Base-by-base conservation (phyloP, 2,888 invertebrate genomes). In the Odontothrips loti region DNA sequence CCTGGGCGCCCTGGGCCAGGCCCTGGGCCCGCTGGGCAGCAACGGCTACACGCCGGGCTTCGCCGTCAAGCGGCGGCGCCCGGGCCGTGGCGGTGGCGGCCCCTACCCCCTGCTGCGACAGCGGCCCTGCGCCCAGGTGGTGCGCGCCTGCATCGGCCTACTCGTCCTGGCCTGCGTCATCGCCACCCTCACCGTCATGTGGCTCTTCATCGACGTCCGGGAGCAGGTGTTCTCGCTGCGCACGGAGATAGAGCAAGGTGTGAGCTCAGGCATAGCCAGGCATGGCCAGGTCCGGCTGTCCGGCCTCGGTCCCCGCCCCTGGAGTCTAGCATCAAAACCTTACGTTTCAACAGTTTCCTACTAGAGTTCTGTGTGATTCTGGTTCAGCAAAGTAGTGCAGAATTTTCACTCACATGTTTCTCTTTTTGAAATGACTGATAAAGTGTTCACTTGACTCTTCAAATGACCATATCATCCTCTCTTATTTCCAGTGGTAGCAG, bases 161-260 rank as follows among this genome's bases (percentile, higher is more conserved):
- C 89, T 91, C 23, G 88, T 91, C 81, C 91, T 92, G 85, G 90
- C 91, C 47, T 91, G 91, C 85, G 89, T 91, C 80, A 89, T 92
- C 48, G 91, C 91, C 20, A 92, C 92, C 12, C 90, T 91, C 63
- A 91, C 91, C 51, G 90, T 92, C 82, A 89, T 92, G 82, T 92
- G 92, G 92, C 89, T 92, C 81, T 92, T 92, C 87, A 91, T 92
- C 81, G 92, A 92, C 85, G 91, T 92, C 81, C 89, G 92, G 85
- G 89, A 91, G 84, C 92, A 92, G 86, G 91, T 92, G 82, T 90
- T 90, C 75, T 90, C 90, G 68, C 89, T 92, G 43, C 89, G 92
- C 84, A 89, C 89, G 82, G 91, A 92, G 86, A 89, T 92, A 87
- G 91, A 92, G 85, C 90, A 91, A 92, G 92, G 92, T 92, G 88